Base-by-base conservation (phyloP, 2,888 invertebrate species). In the Pyrrhosoma nymphula region DNA sequence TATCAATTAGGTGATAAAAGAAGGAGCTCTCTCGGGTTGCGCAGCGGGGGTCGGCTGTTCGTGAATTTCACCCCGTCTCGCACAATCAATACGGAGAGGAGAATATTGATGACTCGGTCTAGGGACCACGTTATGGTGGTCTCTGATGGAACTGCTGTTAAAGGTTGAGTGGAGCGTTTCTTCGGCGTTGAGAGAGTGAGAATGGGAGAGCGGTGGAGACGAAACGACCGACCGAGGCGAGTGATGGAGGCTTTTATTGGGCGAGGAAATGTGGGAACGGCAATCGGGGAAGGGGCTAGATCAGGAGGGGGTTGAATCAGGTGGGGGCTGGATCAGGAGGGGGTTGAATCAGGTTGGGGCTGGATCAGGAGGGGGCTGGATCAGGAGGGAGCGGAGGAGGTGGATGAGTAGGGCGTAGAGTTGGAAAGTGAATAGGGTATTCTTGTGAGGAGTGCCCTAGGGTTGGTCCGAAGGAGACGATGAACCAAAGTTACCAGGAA, bases 231-330 rank as follows among this genome's bases (percentile, higher is more conserved):
- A 56, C 55, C 16, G n/a, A 8, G 23, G 89, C 56, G 89, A 89
- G 55, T 26, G 89, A 89, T 56, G 89, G 89, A 26, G 89, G 55
- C 47, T 55, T 89, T 89, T 89, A 47, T 55, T 89, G 89, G 89
- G 47, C 18, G 89, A 89, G 55, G 35, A 89, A 35, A 89, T n/a
- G 89, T 56, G 26, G 56, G 18, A 56, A 55, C 56, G 89, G 88
- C 82, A 6, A 82, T 16, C 30, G 30, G 12, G 35, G 88, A 10
- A 18, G 23, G 6, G 20, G 16, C 2, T 20, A 12, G 6, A 60
- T 14, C 60, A 60, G 16, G 10, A n/a, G n/a, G 69, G n/a, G 23
- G 20, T 18, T 3, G 60, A 60, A n/a, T n/a, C 18, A 56, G 18
- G 14, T 14, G 16, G 16, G 18, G 12, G 60, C 4, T 8, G 14